Conservation (phyloP, 2,113 vertebrate genomes). For the Meles meles region DNA sequence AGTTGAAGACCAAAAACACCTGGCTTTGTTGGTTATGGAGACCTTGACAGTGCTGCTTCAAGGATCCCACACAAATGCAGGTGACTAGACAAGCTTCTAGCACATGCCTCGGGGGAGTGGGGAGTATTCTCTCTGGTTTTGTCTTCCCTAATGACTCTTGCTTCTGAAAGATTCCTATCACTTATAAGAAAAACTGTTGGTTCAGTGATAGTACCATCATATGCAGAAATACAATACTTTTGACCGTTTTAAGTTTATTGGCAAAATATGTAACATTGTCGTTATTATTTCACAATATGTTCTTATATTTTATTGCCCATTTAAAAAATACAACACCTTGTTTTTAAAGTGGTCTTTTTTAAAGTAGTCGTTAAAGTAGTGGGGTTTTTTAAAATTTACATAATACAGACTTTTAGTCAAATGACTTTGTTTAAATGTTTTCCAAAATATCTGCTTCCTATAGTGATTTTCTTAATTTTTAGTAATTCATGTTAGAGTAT, state of each 20-base stretch:
- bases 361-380: not conserved
- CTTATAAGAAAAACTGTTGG: not conserved
- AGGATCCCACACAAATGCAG: slow-evolving; percentile 96
- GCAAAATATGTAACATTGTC: not conserved
- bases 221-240: not conserved
- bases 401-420: not conserved
- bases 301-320: not conserved
- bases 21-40: slow-evolving; percentile 98
- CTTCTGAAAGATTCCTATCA: not conserved
- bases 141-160: not conserved
- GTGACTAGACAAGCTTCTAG: slow-evolving; percentile 71
- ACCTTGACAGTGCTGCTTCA: slow-evolving; percentile 95
- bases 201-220: not conserved
- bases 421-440: slow-evolving; percentile 22
- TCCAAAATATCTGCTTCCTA: not conserved
- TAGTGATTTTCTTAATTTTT: not conserved
- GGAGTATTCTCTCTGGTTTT: not conserved
- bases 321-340: not conserved
- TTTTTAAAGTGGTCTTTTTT: not conserved
- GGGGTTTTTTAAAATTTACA: not conserved
- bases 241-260: not conserved
- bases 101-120: not conserved
- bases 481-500: not conserved
- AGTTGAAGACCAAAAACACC: slow-evolving; percentile 95
- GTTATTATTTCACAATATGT: not conserved